Evolutionary conservation across 2,888 invertebrate species (phyloP).

Genomic region (Tineola bisselliella): DNA sequence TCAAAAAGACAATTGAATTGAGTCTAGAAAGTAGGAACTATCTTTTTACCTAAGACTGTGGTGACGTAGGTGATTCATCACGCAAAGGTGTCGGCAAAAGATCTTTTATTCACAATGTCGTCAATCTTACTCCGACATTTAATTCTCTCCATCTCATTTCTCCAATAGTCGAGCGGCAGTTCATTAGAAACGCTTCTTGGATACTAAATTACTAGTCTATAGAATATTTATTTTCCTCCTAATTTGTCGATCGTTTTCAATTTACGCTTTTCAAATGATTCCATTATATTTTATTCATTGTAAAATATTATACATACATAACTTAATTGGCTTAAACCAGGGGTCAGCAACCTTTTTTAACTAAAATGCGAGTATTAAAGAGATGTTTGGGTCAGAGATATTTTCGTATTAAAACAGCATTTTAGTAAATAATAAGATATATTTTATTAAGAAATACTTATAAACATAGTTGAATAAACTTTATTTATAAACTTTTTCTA

Average conservation of each 20-base stretch:
- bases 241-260: not conserved
- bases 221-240: conserved; percentile 1
- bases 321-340: too few relatives aligned
- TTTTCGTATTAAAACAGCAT: too few relatives aligned
- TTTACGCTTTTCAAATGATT: not conserved
- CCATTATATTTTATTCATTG: not conserved
- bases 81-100: not conserved
- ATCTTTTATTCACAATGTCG: conserved; percentile 10
- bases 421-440: too few relatives aligned
- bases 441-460: too few relatives aligned
- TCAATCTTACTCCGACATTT: not conserved
- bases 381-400: too few relatives aligned
- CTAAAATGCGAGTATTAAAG: too few relatives aligned
- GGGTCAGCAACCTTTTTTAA: too few relatives aligned
- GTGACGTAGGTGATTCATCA: not conserved
- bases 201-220: not conserved
- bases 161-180: not conserved
- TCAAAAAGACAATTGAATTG: too few relatives aligned
- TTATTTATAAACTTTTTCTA: too few relatives aligned
- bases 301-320: too few relatives aligned
- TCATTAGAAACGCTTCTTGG: conserved; percentile 4
- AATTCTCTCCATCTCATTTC: not conserved
- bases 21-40: not conserved
- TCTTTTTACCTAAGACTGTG: not conserved
- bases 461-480: too few relatives aligned